A percentile compares a stretch with the other conserved stretches of the same genome.
These are phyloP conservation scores for Acholoe squamosa DNA, from an alignment of 2,888 invertebrate genomes.

Conservation along the genomic window DNA sequence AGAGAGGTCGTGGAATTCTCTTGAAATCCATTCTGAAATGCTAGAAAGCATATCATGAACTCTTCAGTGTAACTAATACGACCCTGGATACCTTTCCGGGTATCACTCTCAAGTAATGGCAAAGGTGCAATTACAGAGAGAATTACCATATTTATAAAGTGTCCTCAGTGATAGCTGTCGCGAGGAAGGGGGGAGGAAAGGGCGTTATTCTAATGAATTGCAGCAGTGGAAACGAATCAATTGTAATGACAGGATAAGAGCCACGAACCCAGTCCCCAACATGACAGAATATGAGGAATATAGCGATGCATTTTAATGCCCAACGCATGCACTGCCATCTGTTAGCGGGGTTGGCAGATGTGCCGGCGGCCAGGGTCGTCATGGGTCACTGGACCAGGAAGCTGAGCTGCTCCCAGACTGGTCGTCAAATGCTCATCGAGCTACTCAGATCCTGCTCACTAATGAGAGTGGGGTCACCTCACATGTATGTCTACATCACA, in stretches of 20 bases:
- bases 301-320: neutral
- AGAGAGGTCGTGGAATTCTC: too few relatives aligned
- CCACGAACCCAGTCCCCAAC: neutral
- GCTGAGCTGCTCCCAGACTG: neutral
- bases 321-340: neutral
- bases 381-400: conserved; percentile 25
- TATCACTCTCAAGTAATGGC: neutral
- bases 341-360: conserved; percentile 17
- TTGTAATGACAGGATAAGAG: neutral
- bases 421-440: neutral
- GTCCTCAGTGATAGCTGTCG: neutral
- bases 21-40: too few relatives aligned
- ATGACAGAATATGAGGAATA: neutral
- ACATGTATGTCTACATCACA: neutral
- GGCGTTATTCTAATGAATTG: conserved; percentile 28
- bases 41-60: too few relatives aligned
- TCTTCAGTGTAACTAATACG: too few relatives aligned
- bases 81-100: too few relatives aligned
- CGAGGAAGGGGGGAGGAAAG: neutral
- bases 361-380: conserved; percentile 7
- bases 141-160: neutral
- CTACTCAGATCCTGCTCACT: neutral
- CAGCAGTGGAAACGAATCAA: neutral
- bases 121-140: neutral
- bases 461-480: neutral